Evolutionary conservation across 92 coral and sea anemone species (phyloP), one percentile per base, ranked within the genome.

Genomic region (Plumapathes pennacea): DNA sequence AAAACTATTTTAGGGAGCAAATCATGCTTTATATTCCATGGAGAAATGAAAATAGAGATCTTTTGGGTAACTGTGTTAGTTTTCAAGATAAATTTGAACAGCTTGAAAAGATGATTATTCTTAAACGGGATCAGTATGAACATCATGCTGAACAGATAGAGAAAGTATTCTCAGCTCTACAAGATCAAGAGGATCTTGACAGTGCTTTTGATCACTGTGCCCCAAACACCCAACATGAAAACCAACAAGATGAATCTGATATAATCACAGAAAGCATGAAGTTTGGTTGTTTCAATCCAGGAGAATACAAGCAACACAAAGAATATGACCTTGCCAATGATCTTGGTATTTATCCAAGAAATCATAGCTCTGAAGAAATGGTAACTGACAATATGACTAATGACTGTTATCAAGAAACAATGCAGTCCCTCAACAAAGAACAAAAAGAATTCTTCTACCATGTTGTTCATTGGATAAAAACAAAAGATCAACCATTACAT

Each of bases 11-110:
- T 40, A 30, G 64, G 26, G 62, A 69, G 42, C 57, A 71, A 31
- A 50, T 71, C 24, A 71, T 71, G 78, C 47, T 60, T 25, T 71
- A 71, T 41, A 46, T 47, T 17, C 42, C 78, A 23, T 71, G 78
- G 78, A 48, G 78, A 42, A 73, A 32, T 38, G 64, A 73, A 44
- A 10, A 39, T 17, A 73, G 27, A 52, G 74, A 73, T 50, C 34
- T 68, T 11, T 37, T 54, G 43, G 29, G 52, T 53, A 33, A 46
- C 25, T 40, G 11, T 10, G 43, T 30, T 30, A 36, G 29, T 17
- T 67, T 40, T 43, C 56, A 55, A 46, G 55, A 67, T 28, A 42
- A 31, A 36, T 67, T 28, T 37, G 33, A 37, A 29, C 62, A 46
- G 38, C 19, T 54, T 28, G 45, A 67, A 41, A 10, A 39, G 38